Base-by-base conservation (phyloP, 2,797 vertebrate genomes). In the Semaprochilodus insignis region DNA sequence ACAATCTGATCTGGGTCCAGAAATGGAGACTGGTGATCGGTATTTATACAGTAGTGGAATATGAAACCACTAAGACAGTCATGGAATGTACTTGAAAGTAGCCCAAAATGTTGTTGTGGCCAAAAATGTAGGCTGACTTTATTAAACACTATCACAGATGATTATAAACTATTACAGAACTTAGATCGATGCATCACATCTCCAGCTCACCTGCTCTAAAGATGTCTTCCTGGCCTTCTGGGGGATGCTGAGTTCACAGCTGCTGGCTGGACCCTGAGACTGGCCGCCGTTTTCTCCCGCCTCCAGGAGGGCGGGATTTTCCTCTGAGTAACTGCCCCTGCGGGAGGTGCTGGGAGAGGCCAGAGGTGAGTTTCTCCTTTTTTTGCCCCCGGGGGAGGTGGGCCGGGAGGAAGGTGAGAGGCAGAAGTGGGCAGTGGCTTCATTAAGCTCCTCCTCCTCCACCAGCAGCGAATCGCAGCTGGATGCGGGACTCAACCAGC, bases 141-240 rank as follows among this genome's bases (percentile, higher is more conserved):
- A 48, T 48, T 48, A 13, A 48, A 48, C 10, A 10, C 8, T 48
- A 48, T 48, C 11, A 48, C 44, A 48, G 44, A 6, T 40, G 40
- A 40, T 48, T 13, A 48, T 2, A 48, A 48, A 10, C 2, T 48
- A 10, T 48, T 48, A 48, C 44, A 48, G 1, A 7, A 10, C 10
- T 48, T 48, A 48, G 44, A 48, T 13, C 11, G 44, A 48, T 48
- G 8, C 44, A 48, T 48, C 10, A 13, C 21, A n/a, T 19, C 71
- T 60, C 52, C 54, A 10, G 3, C 71, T 86, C 25, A 96, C 96
- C 93, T 97, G 97, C 76, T 97, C 97, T 40, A 95, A 86, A 8
- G 97, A 97, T 1, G 96, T 98, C 91, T 96, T 95, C 86, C 97
- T 93, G 62, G 97, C 96, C 92, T 98, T 97, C 91, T 97, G 97